Evolutionary conservation across 1,140 invertebrate species (phyloP), one percentile per base, ranked within the genome.

Genomic region (Trissolcus basalis): DNA sequence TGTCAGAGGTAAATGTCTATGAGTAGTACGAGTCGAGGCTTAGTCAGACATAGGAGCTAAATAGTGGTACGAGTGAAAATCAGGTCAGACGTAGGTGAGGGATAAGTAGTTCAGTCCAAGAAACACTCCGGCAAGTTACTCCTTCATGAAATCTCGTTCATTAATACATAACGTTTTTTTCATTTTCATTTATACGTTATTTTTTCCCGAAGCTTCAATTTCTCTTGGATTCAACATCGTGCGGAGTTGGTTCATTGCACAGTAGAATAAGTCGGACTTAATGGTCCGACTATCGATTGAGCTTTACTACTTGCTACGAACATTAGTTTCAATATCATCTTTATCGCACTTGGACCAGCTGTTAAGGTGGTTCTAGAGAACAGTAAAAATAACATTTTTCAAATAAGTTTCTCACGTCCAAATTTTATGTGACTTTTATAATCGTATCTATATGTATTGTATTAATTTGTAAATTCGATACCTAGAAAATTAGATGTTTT

Each of bases 201-300:
- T 39, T 39, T 39, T 2, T 11, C 15, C 0, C 33, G 8, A 0
- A 1, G 35, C 14, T n/a, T 1, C 15, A 32, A 43, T 51, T 51
- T 50, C 14, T 12, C 47, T 47, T 50, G 27, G 41, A 51, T 44
- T 12, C 16, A 60, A n/a, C n/a, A n/a, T n/a, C n/a, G n/a, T n/a
- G n/a, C n/a, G n/a, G n/a, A 60, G 45, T 49, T 41, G 49, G n/a
- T 60, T 49, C 44, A 49, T 36, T 27, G 5, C 32, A 12, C 11
- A 13, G 32, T 44, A 16, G 11, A 60, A 45, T 55, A 55, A 63
- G 61, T 64, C 19, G 13, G 39, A 53, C 14, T 63, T 63, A 63
- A 64, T 51, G 53, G 39, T 50, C 55, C 10, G 50, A 54, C 43
- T 60, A 69, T 69, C 13, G 56, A 60, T 48, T 49, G 43, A 69